Evolutionary conservation across 2,113 vertebrate genomes (phyloP).

Genomic region (Antigone vipio): DNA sequence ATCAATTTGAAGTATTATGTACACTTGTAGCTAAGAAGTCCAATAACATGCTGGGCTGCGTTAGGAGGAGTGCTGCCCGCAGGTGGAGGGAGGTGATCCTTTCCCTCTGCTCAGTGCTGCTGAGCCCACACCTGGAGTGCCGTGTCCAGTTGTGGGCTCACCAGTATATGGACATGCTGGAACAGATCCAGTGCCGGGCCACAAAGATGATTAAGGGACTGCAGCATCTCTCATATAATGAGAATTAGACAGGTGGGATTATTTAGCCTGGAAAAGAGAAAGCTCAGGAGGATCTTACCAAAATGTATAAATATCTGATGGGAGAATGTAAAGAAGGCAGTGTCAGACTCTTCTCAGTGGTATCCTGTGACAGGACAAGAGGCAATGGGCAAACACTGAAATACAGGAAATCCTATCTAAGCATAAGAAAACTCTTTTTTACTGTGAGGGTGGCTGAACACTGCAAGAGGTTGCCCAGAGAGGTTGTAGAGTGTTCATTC

Average conservation of each 20-base stretch:
- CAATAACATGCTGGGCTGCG: neutral
- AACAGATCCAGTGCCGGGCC: neutral
- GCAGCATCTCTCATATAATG: neutral
- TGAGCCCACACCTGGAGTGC: neutral
- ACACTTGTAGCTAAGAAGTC: neutral
- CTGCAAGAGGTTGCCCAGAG: neutral
- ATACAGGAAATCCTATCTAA: slow-evolving; percentile 8
- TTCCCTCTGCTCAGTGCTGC: neutral
- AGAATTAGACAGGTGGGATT: neutral
- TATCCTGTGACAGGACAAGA: slow-evolving; percentile 30
- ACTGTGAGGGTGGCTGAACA: neutral
- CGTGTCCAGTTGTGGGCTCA: neutral
- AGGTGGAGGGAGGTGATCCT: neutral
- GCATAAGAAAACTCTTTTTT: neutral
- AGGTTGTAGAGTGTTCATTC: neutral
- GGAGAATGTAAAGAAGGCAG: slow-evolving; percentile 6
- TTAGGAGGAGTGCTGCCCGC: neutral
- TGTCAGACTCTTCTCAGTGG: slow-evolving; percentile 20
- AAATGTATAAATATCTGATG: slow-evolving; percentile 30
- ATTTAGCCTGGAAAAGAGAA: neutral
- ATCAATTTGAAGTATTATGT: neutral
- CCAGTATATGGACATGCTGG: neutral
- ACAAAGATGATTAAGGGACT: neutral
- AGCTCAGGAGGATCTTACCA: slow-evolving; percentile 3
- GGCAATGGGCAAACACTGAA: slow-evolving; percentile 19